Evolutionary conservation across 2,797 vertebrate genomes (phyloP).

Genomic region (Tenualosa ilisha): DNA sequence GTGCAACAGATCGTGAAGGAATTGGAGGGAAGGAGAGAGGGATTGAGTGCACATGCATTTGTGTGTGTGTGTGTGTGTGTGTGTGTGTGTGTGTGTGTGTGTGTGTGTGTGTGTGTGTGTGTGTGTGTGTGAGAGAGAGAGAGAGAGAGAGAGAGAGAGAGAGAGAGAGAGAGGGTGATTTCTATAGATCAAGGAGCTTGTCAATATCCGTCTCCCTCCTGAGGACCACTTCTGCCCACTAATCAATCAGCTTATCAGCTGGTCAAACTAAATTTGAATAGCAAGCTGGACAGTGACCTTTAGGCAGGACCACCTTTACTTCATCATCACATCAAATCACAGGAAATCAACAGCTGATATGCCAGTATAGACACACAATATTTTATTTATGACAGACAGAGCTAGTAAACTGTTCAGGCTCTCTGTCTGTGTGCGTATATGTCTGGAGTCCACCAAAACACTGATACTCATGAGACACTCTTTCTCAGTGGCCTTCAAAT

Average conservation of each 20-base stretch:
- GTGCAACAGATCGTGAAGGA: too few relatives aligned
- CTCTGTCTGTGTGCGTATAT: too few relatives aligned
- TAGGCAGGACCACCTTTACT: background rate
- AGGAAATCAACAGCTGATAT: background rate
- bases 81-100: conserved; percentile 37
- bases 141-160: conserved; percentile 36
- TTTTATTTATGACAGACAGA: background rate
- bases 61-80: conserved; percentile 33
- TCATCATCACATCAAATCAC: background rate
- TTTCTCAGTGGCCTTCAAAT: background rate
- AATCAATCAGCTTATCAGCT: background rate
- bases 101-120: conserved; percentile 30
- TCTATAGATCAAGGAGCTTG: background rate
- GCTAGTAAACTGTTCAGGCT: too few relatives aligned
- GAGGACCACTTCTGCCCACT: background rate
- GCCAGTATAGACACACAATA: too few relatives aligned
- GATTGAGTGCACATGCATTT: too few relatives aligned
- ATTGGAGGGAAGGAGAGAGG: too few relatives aligned
- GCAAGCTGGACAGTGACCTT: background rate
- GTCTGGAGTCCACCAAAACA: too few relatives aligned
- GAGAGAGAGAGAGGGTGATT: background rate
- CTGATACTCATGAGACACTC: background rate
- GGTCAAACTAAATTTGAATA: background rate
- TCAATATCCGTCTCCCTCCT: conserved; percentile 6
- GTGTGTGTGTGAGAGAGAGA: conserved; percentile 27